Base-by-base conservation (phyloP, 2,113 vertebrate species). In the Oenanthe melanoleuca region DNA sequence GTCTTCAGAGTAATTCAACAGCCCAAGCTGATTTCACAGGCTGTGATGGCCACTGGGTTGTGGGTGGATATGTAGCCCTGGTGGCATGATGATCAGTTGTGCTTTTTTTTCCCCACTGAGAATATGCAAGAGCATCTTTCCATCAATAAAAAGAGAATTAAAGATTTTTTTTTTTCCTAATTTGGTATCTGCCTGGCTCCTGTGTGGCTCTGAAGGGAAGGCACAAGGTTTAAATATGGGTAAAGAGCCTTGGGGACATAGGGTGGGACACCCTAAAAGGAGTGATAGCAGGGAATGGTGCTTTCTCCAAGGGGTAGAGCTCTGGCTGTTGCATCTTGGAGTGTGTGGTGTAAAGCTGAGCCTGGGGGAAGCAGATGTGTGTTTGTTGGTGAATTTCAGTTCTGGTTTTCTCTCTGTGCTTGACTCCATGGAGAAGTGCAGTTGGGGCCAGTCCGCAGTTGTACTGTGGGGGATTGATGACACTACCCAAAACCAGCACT, bases 361-460 rank as follows among this genome's bases (percentile, higher is more conserved):
- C 60, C 8, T 31, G 59, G 24, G 38, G 57, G 38, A 86, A 45
- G 67, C 16, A 12, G 25, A 26, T 1, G 2, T 15, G 9, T 2
- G 20, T 14, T 14, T 21, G 44, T 19, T 7, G 5, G 60, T 4
- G 21, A 29, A 17, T 74, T 42, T 65, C 24, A 44, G 20, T 77
- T 72, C 75, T 72, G 28, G 4, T 61, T 69, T 50, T 45, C 20
- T 67, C 7, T 73, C 5, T 5, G 34, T 0, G 1, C 42, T 11
- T 59, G 25, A 8, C 9, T 4, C 22, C 15, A 3, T 0, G 4
- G 34, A 37, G 28, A 49, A 86, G 37, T 2, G 1, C 10, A 8
- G 2, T 1, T 45, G 14, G 8, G 18, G 12, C 20, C 2, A 6
- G 20, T n/a, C 11, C 22, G 57, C 9, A 69, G 12, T 38, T 3